Evolutionary conservation across 2,888 invertebrate species (phyloP).

Genomic region (Caenorhabditis afra): DNA sequence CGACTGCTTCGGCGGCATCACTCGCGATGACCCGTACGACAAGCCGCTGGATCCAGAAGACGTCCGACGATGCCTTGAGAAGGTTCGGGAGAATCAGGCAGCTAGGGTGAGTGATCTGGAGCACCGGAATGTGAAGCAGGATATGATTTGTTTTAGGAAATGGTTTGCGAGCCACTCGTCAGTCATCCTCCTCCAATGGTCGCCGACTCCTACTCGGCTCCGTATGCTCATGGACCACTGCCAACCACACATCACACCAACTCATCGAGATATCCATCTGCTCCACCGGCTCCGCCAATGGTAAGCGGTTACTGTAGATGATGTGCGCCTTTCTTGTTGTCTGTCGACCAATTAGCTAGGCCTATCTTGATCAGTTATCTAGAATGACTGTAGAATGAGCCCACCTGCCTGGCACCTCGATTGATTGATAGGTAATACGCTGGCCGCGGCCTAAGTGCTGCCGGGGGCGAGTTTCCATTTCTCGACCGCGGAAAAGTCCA

Average conservation of each 20-base stretch:
- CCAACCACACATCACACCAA: constrained; percentile 34
- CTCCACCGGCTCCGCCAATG: constrained; percentile 41
- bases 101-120: constrained; percentile 52
- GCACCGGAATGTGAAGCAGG: too few species aligned
- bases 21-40: constrained; percentile 64
- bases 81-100: constrained; percentile 58
- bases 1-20: constrained; percentile 70
- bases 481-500: too few species aligned
- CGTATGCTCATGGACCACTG: constrained; percentile 27
- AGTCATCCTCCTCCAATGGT: constrained; percentile 34
- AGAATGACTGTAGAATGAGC: too few species aligned
- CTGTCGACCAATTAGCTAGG: too few species aligned
- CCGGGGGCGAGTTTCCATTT: too few species aligned
- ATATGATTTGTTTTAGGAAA: constrained; percentile 29
- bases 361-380: too few species aligned
- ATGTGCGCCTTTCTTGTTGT: too few species aligned
- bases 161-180: constrained; percentile 40
- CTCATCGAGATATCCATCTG: constrained; percentile 24
- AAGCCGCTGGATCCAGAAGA: constrained; percentile 65
- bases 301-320: constrained; percentile 10
- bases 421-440: too few species aligned
- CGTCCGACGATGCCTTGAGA: constrained; percentile 60
- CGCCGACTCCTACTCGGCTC: constrained; percentile 46
- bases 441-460: too few species aligned
- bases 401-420: too few species aligned